Base-by-base conservation (phyloP, 2,797 vertebrate species). In the Okamejei kenojei region DNA sequence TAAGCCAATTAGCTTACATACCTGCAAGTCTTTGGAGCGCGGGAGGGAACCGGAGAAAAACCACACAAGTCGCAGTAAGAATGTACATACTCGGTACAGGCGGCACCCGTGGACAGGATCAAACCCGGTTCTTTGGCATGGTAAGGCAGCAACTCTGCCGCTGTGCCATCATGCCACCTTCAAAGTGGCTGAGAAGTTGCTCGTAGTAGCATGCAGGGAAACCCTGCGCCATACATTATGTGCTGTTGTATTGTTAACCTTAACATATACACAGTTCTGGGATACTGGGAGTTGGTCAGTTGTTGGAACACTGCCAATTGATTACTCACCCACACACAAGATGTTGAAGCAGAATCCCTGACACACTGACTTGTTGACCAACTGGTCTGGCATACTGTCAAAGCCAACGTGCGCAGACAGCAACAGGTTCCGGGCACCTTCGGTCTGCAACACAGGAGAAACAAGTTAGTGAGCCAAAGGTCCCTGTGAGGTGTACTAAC, bases 331-430 rank as follows among this genome's bases (percentile, higher is more conserved):
- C 96, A 99, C 98, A 94, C 99, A 99, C 95, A 99, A 97, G 96
- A 99, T 99, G 97, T 99, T 99, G 95, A 99, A 99, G 97, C 98
- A 99, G 96, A 99, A 99, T 91, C 99, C 99, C 93, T 99, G 98
- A 96, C 97, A 98, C 95, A 99, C 97, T 63, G 99, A 99, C 96
- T 99, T 99, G 97, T 99, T 99, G 96, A 99, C 99, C 98, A 99
- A 97, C 96, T 99, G 99, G 97, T 99, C 99, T 81, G 99, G 99
- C 98, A 99, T 97, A 96, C 99, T 99, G 96, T 99, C 99, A 95
- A 99, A 99, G 95, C 99, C 99, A 88, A 99, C 99, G 92, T 99
- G 99, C 95, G 98, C 99, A 0, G 98, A 97, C 94, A 99, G 97
- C 0, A 98, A 98, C 82, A 99, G 96, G 26, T 97, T 96, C 88